These are phyloP conservation scores for Sprattus sprattus DNA, from an alignment of 2,113 vertebrate species.

Conservation along the genomic window DNA sequence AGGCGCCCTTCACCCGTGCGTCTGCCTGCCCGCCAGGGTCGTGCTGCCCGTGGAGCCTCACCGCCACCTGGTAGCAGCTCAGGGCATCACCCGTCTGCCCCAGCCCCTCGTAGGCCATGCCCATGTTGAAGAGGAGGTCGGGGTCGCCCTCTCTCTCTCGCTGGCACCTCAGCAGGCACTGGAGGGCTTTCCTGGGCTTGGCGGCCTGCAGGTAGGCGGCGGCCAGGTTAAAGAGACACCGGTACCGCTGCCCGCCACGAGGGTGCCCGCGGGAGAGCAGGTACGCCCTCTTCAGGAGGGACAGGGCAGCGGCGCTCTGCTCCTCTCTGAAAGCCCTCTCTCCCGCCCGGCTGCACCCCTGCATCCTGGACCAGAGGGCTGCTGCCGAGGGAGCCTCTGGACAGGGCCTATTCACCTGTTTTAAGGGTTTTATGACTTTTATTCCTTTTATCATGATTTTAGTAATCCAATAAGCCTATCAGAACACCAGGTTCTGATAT, in stretches of 20 bases:
- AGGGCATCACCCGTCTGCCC: constrained; percentile 34
- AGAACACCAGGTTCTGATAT: too few relatives aligned
- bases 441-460: too few relatives aligned
- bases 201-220: background rate
- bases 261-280: too few relatives aligned
- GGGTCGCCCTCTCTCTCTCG: background rate
- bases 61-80: constrained; percentile 29
- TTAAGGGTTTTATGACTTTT: too few relatives aligned
- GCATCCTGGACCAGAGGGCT: too few relatives aligned
- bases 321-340: too few relatives aligned
- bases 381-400: too few relatives aligned
- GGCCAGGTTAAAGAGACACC: constrained; percentile 4
- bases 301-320: too few relatives aligned
- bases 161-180: constrained; percentile 31
- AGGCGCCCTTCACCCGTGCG: background rate
- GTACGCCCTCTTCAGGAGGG: too few relatives aligned
- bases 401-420: too few relatives aligned
- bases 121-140: constrained; percentile 30
- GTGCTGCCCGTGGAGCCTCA: background rate
- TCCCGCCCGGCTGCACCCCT: too few relatives aligned
- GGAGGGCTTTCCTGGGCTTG: constrained; percentile 31
- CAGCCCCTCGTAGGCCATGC: constrained; percentile 20
- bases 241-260: background rate
- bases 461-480: too few relatives aligned
- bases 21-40: constrained; percentile 18